Conservation (phyloP, 2,888 invertebrate species). For the Ophion costatus region DNA sequence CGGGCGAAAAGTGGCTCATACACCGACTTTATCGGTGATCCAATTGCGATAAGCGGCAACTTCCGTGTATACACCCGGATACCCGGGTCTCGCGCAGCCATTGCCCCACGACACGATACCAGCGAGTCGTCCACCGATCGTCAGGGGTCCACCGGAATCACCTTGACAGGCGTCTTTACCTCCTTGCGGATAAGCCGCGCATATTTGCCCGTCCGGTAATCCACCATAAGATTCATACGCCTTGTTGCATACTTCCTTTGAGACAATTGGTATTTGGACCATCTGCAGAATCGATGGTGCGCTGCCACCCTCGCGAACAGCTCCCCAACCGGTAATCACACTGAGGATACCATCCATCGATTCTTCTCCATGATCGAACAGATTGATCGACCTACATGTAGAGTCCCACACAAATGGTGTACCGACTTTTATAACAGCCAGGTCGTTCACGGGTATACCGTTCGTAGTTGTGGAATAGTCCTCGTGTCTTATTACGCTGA, state of each 20-base stretch:
- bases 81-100: slow-evolving; percentile 84
- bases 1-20: too few species aligned
- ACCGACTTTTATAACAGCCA: slow-evolving; percentile 85
- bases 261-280: slow-evolving; percentile 85
- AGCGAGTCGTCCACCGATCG: slow-evolving; percentile 72
- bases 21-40: slow-evolving; percentile 58
- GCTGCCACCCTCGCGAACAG: slow-evolving; percentile 68
- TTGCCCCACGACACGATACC: slow-evolving; percentile 84
- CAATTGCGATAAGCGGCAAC: slow-evolving; percentile 84
- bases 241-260: slow-evolving; percentile 83
- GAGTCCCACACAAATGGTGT: slow-evolving; percentile 83
- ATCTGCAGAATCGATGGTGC: slow-evolving; percentile 79
- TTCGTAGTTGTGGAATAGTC: slow-evolving; percentile 83
- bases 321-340: slow-evolving; percentile 75
- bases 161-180: slow-evolving; percentile 82
- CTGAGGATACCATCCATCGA: slow-evolving; percentile 61
- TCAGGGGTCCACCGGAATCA: slow-evolving; percentile 76
- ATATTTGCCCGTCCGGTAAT: slow-evolving; percentile 83
- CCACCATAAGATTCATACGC: slow-evolving; percentile 82
- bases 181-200: slow-evolving; percentile 86
- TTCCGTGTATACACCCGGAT: slow-evolving; percentile 84
- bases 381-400: slow-evolving; percentile 82
- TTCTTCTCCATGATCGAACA: slow-evolving; percentile 81
- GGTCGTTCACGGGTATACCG: slow-evolving; percentile 81
- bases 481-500: slow-evolving; percentile 80